Evolutionary conservation across 2,888 invertebrate species (phyloP), one percentile per base, ranked within the genome.

Genomic region (Phaonia tiefii): DNA sequence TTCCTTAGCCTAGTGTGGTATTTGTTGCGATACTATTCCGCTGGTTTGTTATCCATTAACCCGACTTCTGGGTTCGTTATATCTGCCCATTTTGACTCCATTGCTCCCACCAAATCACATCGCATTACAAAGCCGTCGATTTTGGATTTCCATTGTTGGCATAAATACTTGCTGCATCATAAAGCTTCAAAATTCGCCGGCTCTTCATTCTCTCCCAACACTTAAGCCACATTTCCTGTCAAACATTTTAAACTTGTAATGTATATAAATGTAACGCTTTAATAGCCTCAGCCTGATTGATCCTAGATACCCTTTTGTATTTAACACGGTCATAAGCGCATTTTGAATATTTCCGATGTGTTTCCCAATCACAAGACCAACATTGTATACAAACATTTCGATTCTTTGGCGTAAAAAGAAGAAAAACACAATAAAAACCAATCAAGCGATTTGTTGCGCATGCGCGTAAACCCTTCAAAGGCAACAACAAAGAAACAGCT

Each of bases 401-500:
- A 42, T 56, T 31, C 51, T 63, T 39, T 31, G 10, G 7, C 1
- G 25, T 26, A 17, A 58, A 66, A 7, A n/a, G 42, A 49, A 67
- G 42, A 75, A 54, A 67, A 65, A 72, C 49, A 80, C 74, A 81
- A 84, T 84, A 85, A 85, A 86, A 86, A 84, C 84, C 87, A 87
- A 87, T 88, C 88, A 88, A 87, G 86, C 87, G 87, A 88, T 88
- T 88, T 84, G 88, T 86, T 87, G 87, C 87, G 87, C 88, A 88
- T 87, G 87, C 86, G 86, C 87, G 85, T 86, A 81, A 86, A 85
- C 82, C 83, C 81, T 83, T 49, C 56, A 83, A 67, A 74, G 10
- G 58, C 37, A 42, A 37, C 15, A 25, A 8, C 13, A 26, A 15
- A 58, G 51, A 70, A 70, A 15, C 44, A 44, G 37, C 37, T 8